Evolutionary conservation across 2,797 vertebrate species (phyloP).

Genomic region (Acipenser ruthenus): DNA sequence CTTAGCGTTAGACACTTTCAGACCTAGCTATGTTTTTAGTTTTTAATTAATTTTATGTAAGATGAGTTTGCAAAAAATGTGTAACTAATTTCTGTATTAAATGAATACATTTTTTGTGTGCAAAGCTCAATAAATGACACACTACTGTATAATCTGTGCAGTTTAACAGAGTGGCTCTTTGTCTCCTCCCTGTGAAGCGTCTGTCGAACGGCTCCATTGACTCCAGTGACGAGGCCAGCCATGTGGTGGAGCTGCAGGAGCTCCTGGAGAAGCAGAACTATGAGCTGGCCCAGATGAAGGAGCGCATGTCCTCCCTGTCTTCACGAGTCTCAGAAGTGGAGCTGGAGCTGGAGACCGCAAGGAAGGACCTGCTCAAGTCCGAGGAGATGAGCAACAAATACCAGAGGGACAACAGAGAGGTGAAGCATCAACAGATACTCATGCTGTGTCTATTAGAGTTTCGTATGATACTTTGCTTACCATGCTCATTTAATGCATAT

Average conservation of each 20-base stretch:
- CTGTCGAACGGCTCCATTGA: slow-evolving; percentile 93
- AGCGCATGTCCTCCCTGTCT: slow-evolving; percentile 87
- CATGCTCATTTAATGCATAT: too few relatives aligned
- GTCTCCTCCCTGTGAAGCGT: slow-evolving; percentile 53
- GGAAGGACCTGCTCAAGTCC: slow-evolving; percentile 94
- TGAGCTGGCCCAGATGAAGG: slow-evolving; percentile 97
- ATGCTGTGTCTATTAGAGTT: too few relatives aligned
- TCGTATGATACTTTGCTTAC: too few relatives aligned
- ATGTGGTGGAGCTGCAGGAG: slow-evolving; percentile 93
- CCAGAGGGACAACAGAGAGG: slow-evolving; percentile 97
- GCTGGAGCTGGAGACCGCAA: slow-evolving; percentile 90
- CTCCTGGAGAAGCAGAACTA: slow-evolving; percentile 96
- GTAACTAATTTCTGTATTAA: too few relatives aligned
- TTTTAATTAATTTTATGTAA: too few relatives aligned
- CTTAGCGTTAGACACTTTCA: too few relatives aligned
- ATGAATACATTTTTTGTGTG: too few relatives aligned
- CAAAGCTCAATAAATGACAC: too few relatives aligned
- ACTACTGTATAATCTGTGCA: too few relatives aligned
- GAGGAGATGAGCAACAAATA: slow-evolving; percentile 97
- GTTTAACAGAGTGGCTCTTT: too few relatives aligned
- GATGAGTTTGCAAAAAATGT: too few relatives aligned
- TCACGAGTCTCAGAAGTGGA: slow-evolving; percentile 92
- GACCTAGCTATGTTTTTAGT: too few relatives aligned
- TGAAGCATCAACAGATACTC: slow-evolving; percentile 37
- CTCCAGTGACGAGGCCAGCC: slow-evolving; percentile 83